Percentiles rank a stretch among this genome's conserved stretches.
Conservation (phyloP, 2,797 vertebrate genomes). For the Pitangus sulphuratus region DNA sequence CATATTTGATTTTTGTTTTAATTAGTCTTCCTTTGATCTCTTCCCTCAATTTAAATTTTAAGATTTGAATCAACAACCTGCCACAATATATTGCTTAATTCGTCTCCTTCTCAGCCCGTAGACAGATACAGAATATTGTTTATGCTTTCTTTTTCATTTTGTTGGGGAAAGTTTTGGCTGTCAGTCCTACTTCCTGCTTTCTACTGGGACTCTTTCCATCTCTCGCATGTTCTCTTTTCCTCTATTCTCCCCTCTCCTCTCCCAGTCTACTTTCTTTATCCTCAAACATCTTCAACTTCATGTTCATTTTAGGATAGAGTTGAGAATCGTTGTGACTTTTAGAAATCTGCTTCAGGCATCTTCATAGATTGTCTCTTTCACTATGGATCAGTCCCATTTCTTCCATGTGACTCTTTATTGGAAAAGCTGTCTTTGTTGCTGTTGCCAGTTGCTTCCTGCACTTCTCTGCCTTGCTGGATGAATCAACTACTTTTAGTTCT, state of each 20-base stretch:
- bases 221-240: background rate
- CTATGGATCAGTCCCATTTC: background rate
- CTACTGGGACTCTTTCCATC: background rate
- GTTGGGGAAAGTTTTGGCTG: background rate
- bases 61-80: conserved; percentile 45
- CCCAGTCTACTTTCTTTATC: background rate
- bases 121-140: background rate
- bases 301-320: background rate
- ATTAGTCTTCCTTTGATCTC: conserved; percentile 63
- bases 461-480: background rate
- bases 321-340: background rate
- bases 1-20: conserved; percentile 59
- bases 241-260: background rate
- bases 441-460: background rate
- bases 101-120: background rate
- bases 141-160: conserved; percentile 1
- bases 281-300: background rate
- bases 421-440: background rate
- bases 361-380: background rate
- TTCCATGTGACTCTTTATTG: background rate
- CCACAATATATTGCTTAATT: conserved; percentile 32
- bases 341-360: background rate
- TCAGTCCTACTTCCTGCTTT: background rate
- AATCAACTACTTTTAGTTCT: background rate
- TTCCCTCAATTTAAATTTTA: conserved; percentile 44